Percentiles rank a stretch among this genome's conserved stretches.
phyloP scores from a whole-genome alignment of 2,797 vertebrate species.

The Etheostoma perlongum region DNA sequence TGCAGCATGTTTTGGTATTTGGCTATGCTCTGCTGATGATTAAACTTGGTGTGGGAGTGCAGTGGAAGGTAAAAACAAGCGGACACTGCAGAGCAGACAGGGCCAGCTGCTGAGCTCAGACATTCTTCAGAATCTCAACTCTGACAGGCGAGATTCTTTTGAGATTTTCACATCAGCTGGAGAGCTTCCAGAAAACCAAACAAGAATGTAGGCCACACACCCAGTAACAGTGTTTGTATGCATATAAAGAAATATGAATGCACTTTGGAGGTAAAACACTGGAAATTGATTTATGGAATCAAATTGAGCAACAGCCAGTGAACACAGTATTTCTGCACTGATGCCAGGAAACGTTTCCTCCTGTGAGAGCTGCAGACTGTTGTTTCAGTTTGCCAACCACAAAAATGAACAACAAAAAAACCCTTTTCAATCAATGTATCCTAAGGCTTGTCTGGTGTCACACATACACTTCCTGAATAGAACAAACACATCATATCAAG shows the following conservation, averaged over 20 bases:
- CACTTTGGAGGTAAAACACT: background rate
- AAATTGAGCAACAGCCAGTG: background rate
- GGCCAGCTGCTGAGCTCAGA: conserved; percentile 32
- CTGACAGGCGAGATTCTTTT: conserved; percentile 36
- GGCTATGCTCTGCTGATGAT: background rate
- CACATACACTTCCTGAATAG: conserved; percentile 12
- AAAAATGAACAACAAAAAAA: background rate
- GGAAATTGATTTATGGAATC: background rate
- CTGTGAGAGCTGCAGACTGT: background rate
- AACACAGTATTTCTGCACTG: background rate
- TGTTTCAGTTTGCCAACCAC: conserved; percentile 8
- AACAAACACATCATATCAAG: background rate
- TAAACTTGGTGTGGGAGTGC: conserved; percentile 15
- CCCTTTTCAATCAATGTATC: background rate
- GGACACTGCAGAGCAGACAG: conserved; percentile 7
- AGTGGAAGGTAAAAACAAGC: conserved; percentile 22
- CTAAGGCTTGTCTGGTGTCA: background rate
- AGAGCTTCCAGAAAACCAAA: background rate
- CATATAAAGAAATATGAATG: background rate
- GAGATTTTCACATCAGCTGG: conserved; percentile 25
- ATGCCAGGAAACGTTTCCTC: conserved; percentile 19
- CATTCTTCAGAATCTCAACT: conserved; percentile 16
- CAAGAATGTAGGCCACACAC: background rate
- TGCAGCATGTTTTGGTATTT: conserved; percentile 10
- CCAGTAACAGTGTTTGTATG: background rate